Evolutionary conservation across 2,113 vertebrate genomes (phyloP).

Genomic region (Okapia johnstoni): DNA sequence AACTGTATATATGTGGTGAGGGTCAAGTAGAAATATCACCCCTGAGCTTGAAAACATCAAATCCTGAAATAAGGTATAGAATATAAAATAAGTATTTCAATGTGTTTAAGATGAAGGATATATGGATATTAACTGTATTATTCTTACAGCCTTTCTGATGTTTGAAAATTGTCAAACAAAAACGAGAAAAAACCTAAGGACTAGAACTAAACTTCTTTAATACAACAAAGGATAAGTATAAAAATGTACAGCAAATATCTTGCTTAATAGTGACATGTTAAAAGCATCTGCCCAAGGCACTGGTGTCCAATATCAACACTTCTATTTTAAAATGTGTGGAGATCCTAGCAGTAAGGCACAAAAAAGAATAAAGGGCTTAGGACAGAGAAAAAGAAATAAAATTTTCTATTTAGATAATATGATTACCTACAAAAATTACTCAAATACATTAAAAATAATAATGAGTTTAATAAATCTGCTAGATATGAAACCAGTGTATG

Average conservation of each 20-base stretch:
- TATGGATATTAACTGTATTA: not conserved
- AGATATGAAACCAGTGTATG: not conserved
- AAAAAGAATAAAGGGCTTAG: not conserved
- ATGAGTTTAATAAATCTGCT: not conserved
- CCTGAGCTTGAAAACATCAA: not conserved
- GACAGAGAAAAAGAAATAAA: not conserved
- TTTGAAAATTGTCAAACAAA: not conserved
- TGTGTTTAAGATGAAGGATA: not conserved
- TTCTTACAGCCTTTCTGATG: not conserved
- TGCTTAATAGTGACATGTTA: constrained; percentile 1
- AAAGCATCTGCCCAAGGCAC: constrained; percentile 10
- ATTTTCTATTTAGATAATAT: not conserved
- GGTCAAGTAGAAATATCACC: not conserved
- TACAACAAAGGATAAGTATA: not conserved
- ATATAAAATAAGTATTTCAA: not conserved
- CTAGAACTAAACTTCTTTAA: not conserved
- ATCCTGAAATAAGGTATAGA: not conserved
- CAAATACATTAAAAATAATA: not conserved
- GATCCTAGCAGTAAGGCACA: not conserved
- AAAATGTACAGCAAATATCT: not conserved
- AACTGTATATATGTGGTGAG: fast-evolving
- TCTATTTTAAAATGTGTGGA: not conserved
- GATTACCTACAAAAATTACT: not conserved
- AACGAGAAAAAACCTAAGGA: not conserved
- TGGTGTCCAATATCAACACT: not conserved